Evolutionary conservation across 2,888 invertebrate genomes (phyloP), one percentile per base, ranked within the genome.

Genomic region (Apocheima hispidaria): DNA sequence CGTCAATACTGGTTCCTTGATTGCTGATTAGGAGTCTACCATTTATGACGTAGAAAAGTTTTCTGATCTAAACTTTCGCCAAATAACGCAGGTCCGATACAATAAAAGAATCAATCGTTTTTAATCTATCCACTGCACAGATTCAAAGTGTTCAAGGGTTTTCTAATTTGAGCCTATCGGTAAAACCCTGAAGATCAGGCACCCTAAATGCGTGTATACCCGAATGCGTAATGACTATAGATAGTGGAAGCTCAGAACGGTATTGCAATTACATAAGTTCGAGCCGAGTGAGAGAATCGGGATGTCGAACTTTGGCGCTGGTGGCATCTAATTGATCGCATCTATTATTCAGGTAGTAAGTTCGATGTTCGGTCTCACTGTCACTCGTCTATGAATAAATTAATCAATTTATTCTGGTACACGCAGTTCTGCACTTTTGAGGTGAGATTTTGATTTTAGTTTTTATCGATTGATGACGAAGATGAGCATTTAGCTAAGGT

Each of bases 321-420:
- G 74, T 71, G 57, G 60, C 65, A 64, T 78, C 81, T 87, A 88
- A 87, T 88, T 87, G 84, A 88, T 87, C 83, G 79, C 75, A 80
- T 87, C 86, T 83, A 88, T 88, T 87, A 88, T 88, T 87, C 86
- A 86, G 71, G 69, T 66, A 71, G 70, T 72, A 83, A 83, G 69
- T 84, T 80, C 50, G 77, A 72, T 71, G 71, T 75, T 73, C 76
- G 66, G 70, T 75, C 73, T 70, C 66, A 68, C 77, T 77, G 77
- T 77, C 73, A 71, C 67, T 69, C 69, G 63, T 65, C 68, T 56
- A 72, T 72, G 72, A 73, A 79, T 80, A 76, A 68, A 78, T 81
- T 75, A 75, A 74, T 76, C 74, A 77, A 73, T 66, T 71, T 72
- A 74, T 75, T 70, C 63, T 62, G 71, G 71, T 60, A 60, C 58